Conservation (phyloP, 2,113 vertebrate genomes). For the Strigops habroptila region DNA sequence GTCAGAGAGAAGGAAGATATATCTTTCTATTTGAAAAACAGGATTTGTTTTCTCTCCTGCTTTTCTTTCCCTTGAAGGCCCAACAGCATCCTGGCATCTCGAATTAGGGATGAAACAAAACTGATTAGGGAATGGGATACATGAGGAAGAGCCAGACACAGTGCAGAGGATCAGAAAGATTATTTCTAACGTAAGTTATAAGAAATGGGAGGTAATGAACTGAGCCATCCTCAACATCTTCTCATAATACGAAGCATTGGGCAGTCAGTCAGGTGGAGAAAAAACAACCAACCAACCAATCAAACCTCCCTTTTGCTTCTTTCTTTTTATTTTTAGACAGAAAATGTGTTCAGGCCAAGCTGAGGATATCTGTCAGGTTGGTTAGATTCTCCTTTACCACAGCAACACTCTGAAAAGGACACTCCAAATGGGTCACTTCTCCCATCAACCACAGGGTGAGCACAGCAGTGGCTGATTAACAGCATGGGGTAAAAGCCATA, state of each 20-base stretch:
- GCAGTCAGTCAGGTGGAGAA: background rate
- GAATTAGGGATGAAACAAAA: background rate
- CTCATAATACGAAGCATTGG: background rate
- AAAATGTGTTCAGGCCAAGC: background rate
- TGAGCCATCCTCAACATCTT: conserved; percentile 1
- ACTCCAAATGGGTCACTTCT: conserved; percentile 30
- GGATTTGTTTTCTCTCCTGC: background rate
- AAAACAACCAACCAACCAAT: background rate
- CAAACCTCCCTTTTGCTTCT: background rate
- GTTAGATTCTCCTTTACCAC: background rate
- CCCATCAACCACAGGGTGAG: background rate
- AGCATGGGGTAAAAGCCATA: background rate
- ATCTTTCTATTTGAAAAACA: background rate
- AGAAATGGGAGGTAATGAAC: conserved; percentile 26
- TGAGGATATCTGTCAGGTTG: background rate
- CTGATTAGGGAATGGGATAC: background rate
- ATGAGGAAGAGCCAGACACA: background rate
- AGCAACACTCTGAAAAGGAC: background rate
- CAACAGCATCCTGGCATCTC: background rate
- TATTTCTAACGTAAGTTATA: background rate
- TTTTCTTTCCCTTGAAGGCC: background rate
- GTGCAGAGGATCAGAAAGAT: background rate
- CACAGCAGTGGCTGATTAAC: background rate
- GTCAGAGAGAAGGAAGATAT: background rate
- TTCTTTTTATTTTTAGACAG: background rate